Percentiles rank a stretch among this genome's conserved stretches.
Evolutionary conservation across 2,888 invertebrate genomes (phyloP).

Genomic region (Hirtodrosophila histrioides): DNA sequence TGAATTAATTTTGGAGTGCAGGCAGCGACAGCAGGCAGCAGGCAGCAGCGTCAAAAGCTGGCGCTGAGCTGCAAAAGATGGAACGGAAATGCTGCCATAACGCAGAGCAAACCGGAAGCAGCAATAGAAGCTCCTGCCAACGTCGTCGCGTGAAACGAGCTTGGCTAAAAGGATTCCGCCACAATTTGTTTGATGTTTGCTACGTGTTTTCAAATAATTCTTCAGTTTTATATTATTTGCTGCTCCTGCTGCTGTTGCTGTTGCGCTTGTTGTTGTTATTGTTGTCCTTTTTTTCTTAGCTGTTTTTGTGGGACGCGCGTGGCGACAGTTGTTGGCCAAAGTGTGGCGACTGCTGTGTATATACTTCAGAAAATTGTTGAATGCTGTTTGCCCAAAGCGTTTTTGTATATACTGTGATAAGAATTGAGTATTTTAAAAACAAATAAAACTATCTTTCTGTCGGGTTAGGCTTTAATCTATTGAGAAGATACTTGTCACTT

Average conservation of each 20-base stretch:
- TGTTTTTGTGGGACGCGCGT: conserved; percentile 2
- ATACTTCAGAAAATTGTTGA: conserved; percentile 46
- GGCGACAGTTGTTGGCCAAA: conserved; percentile 59
- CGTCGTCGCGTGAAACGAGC: conserved; percentile 61
- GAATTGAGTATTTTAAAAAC: conserved; percentile 30
- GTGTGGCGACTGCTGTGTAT: conserved; percentile 50
- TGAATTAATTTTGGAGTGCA: conserved; percentile 70
- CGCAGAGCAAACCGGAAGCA: conserved; percentile 71
- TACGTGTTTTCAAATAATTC: conserved; percentile 75
- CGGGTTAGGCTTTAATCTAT: no score
- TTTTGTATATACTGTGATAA: conserved; percentile 28
- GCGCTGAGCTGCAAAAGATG: conserved; percentile 13
- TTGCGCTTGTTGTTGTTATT: conserved; percentile 22
- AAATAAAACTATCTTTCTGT: conserved; percentile 1
- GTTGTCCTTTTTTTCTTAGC: background rate
- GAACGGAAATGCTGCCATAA: conserved; percentile 69
- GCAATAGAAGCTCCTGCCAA: conserved; percentile 53
- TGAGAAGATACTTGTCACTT: background rate
- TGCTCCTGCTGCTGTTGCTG: conserved; percentile 8
- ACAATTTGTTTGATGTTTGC: conserved; percentile 78
- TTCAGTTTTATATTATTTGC: conserved; percentile 55
- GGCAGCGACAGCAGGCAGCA: conserved; percentile 10
- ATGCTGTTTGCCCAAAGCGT: conserved; percentile 21
- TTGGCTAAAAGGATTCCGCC: conserved; percentile 74
- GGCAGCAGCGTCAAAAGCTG: background rate